phyloP scores from a whole-genome alignment of 2,113 vertebrate species.

The Brienomyrus longianalis region DNA sequence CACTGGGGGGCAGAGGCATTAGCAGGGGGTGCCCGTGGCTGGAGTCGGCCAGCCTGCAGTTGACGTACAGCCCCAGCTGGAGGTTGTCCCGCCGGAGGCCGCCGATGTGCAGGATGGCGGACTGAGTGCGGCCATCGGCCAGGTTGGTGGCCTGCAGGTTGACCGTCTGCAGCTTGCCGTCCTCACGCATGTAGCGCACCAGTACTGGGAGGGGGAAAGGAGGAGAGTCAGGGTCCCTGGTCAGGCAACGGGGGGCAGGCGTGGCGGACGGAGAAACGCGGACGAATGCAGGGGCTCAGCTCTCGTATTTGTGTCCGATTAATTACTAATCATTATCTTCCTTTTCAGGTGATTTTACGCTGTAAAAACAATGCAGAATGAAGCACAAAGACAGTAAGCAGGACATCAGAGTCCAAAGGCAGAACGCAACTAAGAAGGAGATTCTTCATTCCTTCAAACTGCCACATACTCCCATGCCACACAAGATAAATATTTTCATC shows the following conservation, averaged over 20 bases:
- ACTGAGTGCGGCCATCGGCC: conserved; percentile 68
- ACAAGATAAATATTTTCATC: not conserved
- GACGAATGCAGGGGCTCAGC: not conserved
- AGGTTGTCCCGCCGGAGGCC: conserved; percentile 62
- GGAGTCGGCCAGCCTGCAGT: conserved; percentile 72
- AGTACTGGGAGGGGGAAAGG: conserved; percentile 51
- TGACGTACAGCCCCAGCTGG: conserved; percentile 68
- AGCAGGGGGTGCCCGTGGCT: conserved; percentile 64
- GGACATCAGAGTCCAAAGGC: not conserved
- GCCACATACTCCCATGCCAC: not conserved
- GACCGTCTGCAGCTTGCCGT: conserved; percentile 71
- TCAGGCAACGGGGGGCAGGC: not conserved
- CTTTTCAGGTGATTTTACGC: not conserved
- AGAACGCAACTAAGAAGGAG: not conserved
- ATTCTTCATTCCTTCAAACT: not conserved
- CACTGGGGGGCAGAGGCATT: conserved; percentile 58
- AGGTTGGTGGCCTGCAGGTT: conserved; percentile 71
- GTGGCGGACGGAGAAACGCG: not conserved
- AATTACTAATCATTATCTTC: not conserved
- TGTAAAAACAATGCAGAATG: not conserved
- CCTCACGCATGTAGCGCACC: conserved; percentile 72
- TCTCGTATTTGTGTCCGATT: not conserved
- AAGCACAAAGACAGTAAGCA: not conserved
- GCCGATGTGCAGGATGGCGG: conserved; percentile 62
- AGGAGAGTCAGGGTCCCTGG: not conserved